phyloP scores from a whole-genome alignment of 2,797 vertebrate genomes.

The Meriones psammophilus region DNA sequence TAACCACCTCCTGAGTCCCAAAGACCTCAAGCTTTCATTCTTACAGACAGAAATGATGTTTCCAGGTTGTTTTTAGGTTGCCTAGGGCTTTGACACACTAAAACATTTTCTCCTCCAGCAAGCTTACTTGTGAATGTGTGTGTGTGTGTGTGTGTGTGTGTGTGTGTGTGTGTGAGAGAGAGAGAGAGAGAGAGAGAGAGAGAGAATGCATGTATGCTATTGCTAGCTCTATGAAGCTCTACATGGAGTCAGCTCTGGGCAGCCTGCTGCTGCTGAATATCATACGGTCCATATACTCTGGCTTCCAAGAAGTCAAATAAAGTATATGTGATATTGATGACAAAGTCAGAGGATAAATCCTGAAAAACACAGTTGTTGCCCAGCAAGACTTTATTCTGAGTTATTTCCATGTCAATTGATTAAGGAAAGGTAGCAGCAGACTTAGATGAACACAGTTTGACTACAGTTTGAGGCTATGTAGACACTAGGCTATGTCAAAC shows the following conservation, averaged over 20 bases:
- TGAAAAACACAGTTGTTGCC: not conserved
- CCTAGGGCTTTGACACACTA: not conserved
- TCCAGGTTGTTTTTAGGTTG: constrained; percentile 30
- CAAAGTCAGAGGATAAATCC: not conserved
- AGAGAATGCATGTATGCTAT: not conserved
- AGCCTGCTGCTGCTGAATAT: not conserved
- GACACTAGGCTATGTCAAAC: not conserved
- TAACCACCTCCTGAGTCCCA: constrained; percentile 66
- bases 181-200: too few relatives aligned
- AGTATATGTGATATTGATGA: not conserved
- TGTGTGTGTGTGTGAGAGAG: not conserved
- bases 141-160: not conserved
- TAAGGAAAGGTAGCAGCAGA: not conserved
- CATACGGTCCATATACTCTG: not conserved
- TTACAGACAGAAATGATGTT: constrained; percentile 42
- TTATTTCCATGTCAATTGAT: not conserved
- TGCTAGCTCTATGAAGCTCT: not conserved
- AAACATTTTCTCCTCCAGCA: not conserved
- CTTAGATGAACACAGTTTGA: not conserved
- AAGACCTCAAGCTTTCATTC: constrained; percentile 65
- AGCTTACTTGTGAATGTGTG: not conserved
- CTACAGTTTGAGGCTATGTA: not conserved
- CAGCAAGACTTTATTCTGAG: not conserved
- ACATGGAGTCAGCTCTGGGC: not conserved
- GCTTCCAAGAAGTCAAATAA: not conserved